phyloP scores from a whole-genome alignment of 2,113 vertebrate species.

The Phocoena sinus region DNA sequence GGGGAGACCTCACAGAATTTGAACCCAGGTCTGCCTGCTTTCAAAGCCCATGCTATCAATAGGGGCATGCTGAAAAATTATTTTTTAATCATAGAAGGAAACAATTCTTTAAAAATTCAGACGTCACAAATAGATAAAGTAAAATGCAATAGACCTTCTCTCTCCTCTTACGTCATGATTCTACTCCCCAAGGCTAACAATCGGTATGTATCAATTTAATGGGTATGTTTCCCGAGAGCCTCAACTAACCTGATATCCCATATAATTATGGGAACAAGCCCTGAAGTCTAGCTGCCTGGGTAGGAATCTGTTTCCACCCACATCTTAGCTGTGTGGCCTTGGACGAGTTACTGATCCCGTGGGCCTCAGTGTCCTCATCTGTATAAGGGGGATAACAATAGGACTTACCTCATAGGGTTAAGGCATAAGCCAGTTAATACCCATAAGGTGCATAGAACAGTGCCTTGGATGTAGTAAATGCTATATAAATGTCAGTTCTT shows the following conservation, averaged over 20 bases:
- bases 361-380: neutral
- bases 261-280: neutral
- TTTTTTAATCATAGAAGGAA: neutral
- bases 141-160: neutral
- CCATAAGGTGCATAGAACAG: neutral
- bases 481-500: accelerated
- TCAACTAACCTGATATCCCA: neutral
- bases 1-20: neutral
- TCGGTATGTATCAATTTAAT: neutral
- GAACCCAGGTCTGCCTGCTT: neutral
- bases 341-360: neutral
- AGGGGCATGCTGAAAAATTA: neutral
- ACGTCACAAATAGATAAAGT: neutral
- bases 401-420: neutral
- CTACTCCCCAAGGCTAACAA: neutral
- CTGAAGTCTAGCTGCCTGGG: neutral
- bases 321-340: neutral
- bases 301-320: neutral
- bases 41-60: neutral
- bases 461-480: no score
- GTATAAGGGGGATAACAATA: neutral
- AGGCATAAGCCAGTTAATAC: neutral
- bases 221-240: neutral
- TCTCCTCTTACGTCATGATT: neutral
- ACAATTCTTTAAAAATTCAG: neutral